Conservation (phyloP, 2,888 invertebrate genomes). For the Aspidapion aeneum region DNA sequence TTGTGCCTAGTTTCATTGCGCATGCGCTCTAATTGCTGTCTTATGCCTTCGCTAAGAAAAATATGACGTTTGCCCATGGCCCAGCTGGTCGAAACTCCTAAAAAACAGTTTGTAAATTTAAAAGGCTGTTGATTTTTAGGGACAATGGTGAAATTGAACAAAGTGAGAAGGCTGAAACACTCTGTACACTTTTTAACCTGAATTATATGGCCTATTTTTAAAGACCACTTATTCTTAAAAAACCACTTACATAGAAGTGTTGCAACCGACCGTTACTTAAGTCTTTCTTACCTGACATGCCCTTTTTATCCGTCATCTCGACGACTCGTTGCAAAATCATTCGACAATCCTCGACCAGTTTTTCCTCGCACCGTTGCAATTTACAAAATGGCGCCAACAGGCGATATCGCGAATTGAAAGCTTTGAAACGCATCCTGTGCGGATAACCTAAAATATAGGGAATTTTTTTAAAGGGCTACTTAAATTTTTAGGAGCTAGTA, state of each 20-base stretch:
- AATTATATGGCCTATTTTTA: too few relatives aligned
- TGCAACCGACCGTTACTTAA: too few relatives aligned
- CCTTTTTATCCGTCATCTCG: conserved; percentile 48
- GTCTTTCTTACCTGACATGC: neutral
- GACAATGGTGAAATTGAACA: too few relatives aligned
- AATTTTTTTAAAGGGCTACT: neutral
- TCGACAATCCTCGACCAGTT: conserved; percentile 69
- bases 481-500: too few relatives aligned
- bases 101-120: too few relatives aligned
- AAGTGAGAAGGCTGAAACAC: too few relatives aligned
- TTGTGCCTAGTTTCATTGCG: conserved; percentile 72
- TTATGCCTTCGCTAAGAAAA: conserved; percentile 89
- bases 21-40: conserved; percentile 84
- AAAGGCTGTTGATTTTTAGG: too few relatives aligned
- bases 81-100: conserved; percentile 71
- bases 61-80: conserved; percentile 90
- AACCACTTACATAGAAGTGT: too few relatives aligned
- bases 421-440: conserved; percentile 92
- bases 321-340: conserved; percentile 70
- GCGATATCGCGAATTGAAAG: conserved; percentile 83
- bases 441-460: conserved; percentile 65
- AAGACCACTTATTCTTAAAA: too few relatives aligned
- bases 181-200: too few relatives aligned
- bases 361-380: conserved; percentile 63
- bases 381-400: conserved; percentile 77